Evolutionary conservation across 2,888 invertebrate species (phyloP), one percentile per base, ranked within the genome.

Genomic region (Mesorhabditis spiculigera): DNA sequence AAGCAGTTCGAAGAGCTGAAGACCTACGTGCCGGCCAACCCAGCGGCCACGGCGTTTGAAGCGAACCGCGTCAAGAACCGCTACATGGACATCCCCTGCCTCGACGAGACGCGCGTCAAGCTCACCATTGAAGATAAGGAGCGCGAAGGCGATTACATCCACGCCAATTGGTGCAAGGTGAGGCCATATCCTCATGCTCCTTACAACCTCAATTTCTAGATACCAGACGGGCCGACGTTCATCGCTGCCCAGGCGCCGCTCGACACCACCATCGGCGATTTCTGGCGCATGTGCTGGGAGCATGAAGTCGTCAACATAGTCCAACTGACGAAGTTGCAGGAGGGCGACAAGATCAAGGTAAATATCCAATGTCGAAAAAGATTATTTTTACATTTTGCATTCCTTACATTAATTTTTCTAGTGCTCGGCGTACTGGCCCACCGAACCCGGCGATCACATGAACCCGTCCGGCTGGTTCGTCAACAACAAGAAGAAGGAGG

Each of bases 241-340:
- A 87, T 88, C 62, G 87, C 87, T 67, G 86, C 87, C 28, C 88
- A 88, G 80, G 87, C 87, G 74, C 87, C 87, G 67, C 86, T 86
- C 63, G 86, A 86, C 69, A 83, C 85, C 43, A 87, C 87, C 4
- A 75, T 87, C 45, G 81, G 81, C 73, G 88, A 88, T 78, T 87
- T 88, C 72, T 88, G 87, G 87, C 74, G 87, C 64, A 87, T 87
- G 87, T 50, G n/a, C n/a, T 28, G 28, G 28, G 28, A 28, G 28
- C 28, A 28, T 28, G 28, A 28, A 3, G 28, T 28, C 28, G 28
- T 28, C 28, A 28, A 28, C 28, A 28, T 28, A 28, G 28, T 28
- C 28, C 28, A 28, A 28, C 28, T 28, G 28, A 28, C 28, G 28
- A 28, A 28, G 28, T 28, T 28, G 28, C 28, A 28, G 28, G 28